Base-by-base conservation (phyloP, 2,797 vertebrate species). In the Enteromius viviparus region DNA sequence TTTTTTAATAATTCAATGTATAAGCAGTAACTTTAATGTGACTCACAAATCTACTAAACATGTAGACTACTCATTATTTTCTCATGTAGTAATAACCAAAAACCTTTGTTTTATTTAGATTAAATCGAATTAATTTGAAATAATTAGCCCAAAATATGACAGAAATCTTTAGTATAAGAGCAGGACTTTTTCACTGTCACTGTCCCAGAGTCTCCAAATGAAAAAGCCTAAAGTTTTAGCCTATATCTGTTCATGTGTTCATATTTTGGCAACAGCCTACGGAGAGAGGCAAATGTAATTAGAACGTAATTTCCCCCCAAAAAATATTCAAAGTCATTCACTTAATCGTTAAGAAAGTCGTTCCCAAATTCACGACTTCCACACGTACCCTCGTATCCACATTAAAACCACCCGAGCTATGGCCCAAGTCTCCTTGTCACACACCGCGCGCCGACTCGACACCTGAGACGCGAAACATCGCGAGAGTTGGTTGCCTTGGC, bases 401-500 rank as follows among this genome's bases (percentile, higher is more conserved):
- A 45, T 45, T 55, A 75, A 32, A 55, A 55, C 1, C 47, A 53
- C 11, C 12, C 29, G 60, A 14, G 7, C 8, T 4, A 40, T 4
- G 9, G 17, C 51, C 12, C 34, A 26, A 26, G 26, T 76, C 77
- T 64, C 74, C 70, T 69, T 23, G 64, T 69, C 81, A 42, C 77
- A 68, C 72, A 45, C 72, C 26, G 26, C 26, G 26, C 19, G 17
- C 42, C 51, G 65, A 53, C 6, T 53, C 49, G 64, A 70, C 55
- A 85, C 85, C 81, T 84, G 82, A 74, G 51, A 64, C 53, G 53
- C 58, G n/a, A 89, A 88, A 83, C 94, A 89, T 96, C 95, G 95
- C 95, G 95, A 95, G 94, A 95, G 42, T 86, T 88, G 89, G 90
- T 90, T 90, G 94, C 93, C 90, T 94, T 93, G 94, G 93, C 94